Base-by-base conservation (phyloP, 2,113 vertebrate genomes). In the Craseonycteris thonglongyai region DNA sequence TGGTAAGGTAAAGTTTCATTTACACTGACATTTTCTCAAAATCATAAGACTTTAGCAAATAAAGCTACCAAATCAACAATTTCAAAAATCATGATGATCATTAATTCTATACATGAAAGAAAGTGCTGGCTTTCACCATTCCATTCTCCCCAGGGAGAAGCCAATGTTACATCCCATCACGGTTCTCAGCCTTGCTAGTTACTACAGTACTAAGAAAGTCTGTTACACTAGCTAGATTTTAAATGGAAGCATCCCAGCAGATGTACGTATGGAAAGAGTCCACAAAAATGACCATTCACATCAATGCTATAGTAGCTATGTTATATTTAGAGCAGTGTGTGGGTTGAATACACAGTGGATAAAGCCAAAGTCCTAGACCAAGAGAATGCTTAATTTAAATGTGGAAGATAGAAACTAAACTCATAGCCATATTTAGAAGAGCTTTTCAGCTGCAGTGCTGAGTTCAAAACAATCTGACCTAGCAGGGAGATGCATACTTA, bases 11-110 rank as follows among this genome's bases (percentile, higher is more conserved):
- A 76, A 58, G 42, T 92, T 92, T 90, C 58, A 85, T 83, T 89
- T 96, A 74, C 94, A 63, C 12, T 91, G 76, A 49, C 72, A 92
- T 49, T 74, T 85, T 33, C 66, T 83, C 35, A 91, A 66, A 88
- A 59, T 68, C 47, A 1, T 78, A 79, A 61, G 35, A 93, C 61
- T 75, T 90, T 89, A 87, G 82, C 76, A 78, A 61, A 54, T 88
- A 94, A 74, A 96, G 33, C 61, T 58, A 89, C 54, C 82, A 90
- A 92, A 58, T 86, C 24, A 79, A 81, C 16, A 75, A 33, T 82
- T 90, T 71, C 58, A 86, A 72, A 61, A 66, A 33, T 66, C 30
- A 14, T 79, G 75, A 19, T 38, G 38, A 63, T 11, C 12, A 66
- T 18, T 72, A 33, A 47, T 95, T 96, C 9, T 90, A 5, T 79